Conservation (phyloP, 2,888 invertebrate genomes). For the Hirtodrosophila trivittata region DNA sequence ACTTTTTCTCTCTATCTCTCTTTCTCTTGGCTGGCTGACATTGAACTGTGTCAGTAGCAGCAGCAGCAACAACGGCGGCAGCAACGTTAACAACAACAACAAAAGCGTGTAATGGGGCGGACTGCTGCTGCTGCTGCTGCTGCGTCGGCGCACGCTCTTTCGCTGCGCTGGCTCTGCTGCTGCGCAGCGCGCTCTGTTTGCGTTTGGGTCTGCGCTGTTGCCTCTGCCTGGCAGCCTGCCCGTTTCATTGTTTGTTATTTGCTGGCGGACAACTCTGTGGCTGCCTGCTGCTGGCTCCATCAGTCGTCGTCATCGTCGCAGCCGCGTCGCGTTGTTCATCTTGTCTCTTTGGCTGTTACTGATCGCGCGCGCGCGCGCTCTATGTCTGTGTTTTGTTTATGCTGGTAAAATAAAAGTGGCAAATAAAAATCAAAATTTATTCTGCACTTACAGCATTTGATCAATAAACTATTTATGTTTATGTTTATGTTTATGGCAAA, state of each 20-base stretch:
- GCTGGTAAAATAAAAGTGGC: no score
- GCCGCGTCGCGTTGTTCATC: slow-evolving; percentile 58
- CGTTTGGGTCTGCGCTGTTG: slow-evolving; percentile 28
- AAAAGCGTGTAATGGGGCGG: slow-evolving; percentile 59
- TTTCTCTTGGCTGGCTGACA: slow-evolving; percentile 50
- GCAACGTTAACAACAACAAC: slow-evolving; percentile 21
- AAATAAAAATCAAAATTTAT: slow-evolving; percentile 29
- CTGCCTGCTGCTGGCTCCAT: slow-evolving; percentile 40
- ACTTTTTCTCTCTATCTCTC: slow-evolving; percentile 15
- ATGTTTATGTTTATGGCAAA: slow-evolving; percentile 24
- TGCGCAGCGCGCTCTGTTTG: slow-evolving; percentile 56
- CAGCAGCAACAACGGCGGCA: slow-evolving; percentile 13
- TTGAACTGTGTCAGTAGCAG: slow-evolving; percentile 73
- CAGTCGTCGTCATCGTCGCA: slow-evolving; percentile 52
- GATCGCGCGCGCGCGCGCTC: slow-evolving; percentile 28
- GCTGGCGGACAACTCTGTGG: slow-evolving; percentile 42
- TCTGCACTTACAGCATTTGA: no score
- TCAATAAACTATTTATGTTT: slow-evolving; percentile 7
- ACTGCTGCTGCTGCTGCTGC: slow-evolving; percentile 59
- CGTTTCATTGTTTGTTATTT: slow-evolving; percentile 34
- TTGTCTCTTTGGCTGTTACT: slow-evolving; percentile 31
- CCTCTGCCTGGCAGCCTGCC: slow-evolving; percentile 18
- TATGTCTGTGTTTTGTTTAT: slow-evolving; percentile 6
- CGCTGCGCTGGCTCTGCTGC: slow-evolving; percentile 37
- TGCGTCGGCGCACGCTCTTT: slow-evolving; percentile 45